phyloP scores from a whole-genome alignment of 2,797 vertebrate species.

The Orestias chungarensis region DNA sequence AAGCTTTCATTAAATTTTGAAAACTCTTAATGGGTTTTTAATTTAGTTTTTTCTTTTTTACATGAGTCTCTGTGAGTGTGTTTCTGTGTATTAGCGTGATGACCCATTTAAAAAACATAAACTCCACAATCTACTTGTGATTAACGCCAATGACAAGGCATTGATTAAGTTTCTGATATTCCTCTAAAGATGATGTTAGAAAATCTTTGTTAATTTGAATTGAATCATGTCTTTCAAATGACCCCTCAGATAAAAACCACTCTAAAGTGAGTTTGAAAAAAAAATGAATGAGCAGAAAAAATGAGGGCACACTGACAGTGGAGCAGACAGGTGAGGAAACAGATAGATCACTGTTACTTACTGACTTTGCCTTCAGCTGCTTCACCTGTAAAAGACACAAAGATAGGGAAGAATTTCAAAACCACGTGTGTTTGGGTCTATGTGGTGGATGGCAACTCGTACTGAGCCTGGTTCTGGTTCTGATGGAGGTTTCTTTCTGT shows the following conservation, averaged over 20 bases:
- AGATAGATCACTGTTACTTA: slow-evolving; percentile 77
- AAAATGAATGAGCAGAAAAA: neutral
- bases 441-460: too few relatives aligned
- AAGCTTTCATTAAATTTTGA: neutral
- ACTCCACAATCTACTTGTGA: neutral
- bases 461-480: too few relatives aligned
- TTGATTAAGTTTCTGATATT: neutral
- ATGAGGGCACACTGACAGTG: slow-evolving; percentile 33
- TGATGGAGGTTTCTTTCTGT: too few relatives aligned
- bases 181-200: neutral
- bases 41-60: neutral
- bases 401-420: neutral
- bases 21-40: neutral
- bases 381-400: slow-evolving; percentile 81
- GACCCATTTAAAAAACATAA: neutral
- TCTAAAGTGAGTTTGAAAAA: neutral
- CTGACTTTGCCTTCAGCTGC: slow-evolving; percentile 83
- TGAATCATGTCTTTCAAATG: neutral
- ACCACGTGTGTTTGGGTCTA: too few relatives aligned
- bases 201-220: neutral
- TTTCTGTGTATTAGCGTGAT: neutral
- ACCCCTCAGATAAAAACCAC: neutral
- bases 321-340: neutral
- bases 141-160: neutral
- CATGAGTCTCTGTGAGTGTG: neutral